Conservation (phyloP, 2,888 invertebrate genomes). For the Ellobium chinense region DNA sequence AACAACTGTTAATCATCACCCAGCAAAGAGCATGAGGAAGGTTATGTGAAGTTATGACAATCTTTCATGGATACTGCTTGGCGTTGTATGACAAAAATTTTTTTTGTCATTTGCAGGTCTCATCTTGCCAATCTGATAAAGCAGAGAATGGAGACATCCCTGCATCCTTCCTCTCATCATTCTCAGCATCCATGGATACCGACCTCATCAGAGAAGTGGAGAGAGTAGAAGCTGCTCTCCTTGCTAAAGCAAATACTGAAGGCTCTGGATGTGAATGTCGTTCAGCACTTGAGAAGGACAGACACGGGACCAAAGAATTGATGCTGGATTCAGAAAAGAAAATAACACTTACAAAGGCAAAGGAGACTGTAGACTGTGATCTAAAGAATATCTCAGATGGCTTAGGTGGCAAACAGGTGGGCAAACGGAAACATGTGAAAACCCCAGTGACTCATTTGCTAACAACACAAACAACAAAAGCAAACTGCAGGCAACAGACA, state of each 20-base stretch:
- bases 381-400: neutral
- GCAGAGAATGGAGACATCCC: neutral
- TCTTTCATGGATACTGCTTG: too few species aligned
- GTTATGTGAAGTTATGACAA: too few species aligned
- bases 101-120: neutral
- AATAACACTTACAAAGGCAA: neutral
- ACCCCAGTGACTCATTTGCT: neutral
- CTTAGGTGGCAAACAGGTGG: neutral
- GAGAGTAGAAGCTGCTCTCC: slow-evolving; percentile 31
- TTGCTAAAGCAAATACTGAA: neutral
- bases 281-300: neutral
- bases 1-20: too few species aligned
- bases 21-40: too few species aligned
- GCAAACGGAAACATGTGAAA: slow-evolving; percentile 28
- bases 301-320: neutral
- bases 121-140: neutral
- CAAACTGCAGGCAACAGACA: neutral
- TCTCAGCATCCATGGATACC: slow-evolving; percentile 30
- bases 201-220: slow-evolving; percentile 29
- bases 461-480: neutral
- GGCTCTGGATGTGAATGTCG: neutral
- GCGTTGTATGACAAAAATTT: too few species aligned
- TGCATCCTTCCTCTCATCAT: slow-evolving; percentile 27
- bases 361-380: too few species aligned
- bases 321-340: neutral